A percentile compares a stretch with the other conserved stretches of the same genome.
Evolutionary conservation across 2,113 vertebrate species (phyloP).

Genomic region (Amia ocellicauda): DNA sequence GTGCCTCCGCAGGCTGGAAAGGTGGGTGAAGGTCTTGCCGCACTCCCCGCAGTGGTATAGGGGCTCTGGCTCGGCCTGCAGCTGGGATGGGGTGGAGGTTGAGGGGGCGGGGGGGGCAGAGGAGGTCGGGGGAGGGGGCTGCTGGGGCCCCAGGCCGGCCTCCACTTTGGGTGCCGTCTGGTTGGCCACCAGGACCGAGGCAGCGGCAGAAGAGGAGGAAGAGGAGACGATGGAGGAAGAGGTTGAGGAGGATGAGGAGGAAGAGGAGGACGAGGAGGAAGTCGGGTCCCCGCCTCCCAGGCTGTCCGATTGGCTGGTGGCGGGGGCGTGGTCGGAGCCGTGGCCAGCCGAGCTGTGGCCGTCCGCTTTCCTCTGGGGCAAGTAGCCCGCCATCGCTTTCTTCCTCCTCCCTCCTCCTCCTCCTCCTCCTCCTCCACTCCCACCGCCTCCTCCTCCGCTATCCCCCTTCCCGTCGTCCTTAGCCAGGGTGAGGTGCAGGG

Average conservation of each 20-base stretch:
- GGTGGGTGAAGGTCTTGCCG: conserved; percentile 72
- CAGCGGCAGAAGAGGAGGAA: conserved; percentile 66
- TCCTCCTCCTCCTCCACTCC: conserved; percentile 39
- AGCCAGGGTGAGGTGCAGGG: conserved; percentile 68
- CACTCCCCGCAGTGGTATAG: conserved; percentile 71
- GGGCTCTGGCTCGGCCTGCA: conserved; percentile 46
- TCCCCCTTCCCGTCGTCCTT: conserved; percentile 71
- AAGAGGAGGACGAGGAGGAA: conserved; percentile 60
- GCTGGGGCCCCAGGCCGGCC: too few relatives aligned
- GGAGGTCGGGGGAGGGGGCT: conserved; percentile 65
- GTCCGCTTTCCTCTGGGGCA: conserved; percentile 72
- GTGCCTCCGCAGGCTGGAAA: conserved; percentile 73
- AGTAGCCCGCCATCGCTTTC: conserved; percentile 75
- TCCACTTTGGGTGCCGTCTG: conserved; percentile 51
- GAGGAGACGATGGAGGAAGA: conserved; percentile 70
- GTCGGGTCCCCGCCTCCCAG: conserved; percentile 51
- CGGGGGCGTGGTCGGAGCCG: background rate
- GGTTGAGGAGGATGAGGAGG: conserved; percentile 67
- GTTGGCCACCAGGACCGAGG: conserved; percentile 61
- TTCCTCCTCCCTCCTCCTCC: conserved; percentile 63
- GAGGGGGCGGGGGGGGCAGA: conserved; percentile 56
- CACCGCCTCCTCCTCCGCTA: conserved; percentile 51
- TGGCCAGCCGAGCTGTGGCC: conserved; percentile 48
- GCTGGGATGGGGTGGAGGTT: conserved; percentile 22
- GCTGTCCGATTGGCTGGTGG: conserved; percentile 29